Percentiles rank a stretch among this genome's conserved stretches.
These are phyloP conservation scores for Sebastiscus tertius DNA, from an alignment of 2,797 vertebrate genomes.

Conservation along the genomic window DNA sequence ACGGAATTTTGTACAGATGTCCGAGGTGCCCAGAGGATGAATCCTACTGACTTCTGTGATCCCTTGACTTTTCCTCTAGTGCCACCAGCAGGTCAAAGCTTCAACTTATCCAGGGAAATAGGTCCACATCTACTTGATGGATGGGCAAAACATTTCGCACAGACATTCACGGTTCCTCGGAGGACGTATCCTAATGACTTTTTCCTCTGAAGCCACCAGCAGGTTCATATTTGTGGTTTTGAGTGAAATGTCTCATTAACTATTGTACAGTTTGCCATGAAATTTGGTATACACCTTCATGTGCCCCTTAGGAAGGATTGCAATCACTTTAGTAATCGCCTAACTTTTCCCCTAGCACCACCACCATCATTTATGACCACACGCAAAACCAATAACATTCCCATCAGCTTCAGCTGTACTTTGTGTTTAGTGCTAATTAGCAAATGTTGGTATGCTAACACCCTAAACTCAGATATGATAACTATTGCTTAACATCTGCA, in stretches of 20 bases:
- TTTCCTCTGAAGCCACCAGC: neutral
- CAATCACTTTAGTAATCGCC: neutral
- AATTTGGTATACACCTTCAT: neutral
- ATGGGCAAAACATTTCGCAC: neutral
- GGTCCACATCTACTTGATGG: neutral
- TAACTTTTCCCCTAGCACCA: neutral
- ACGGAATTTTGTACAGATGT: conserved; percentile 1
- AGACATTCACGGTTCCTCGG: neutral
- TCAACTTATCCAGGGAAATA: neutral
- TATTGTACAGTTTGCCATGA: neutral
- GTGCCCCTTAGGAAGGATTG: neutral
- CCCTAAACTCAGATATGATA: too few species aligned
- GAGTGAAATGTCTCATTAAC: neutral
- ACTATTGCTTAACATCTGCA: neutral
- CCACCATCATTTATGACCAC: neutral
- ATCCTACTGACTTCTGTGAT: neutral
- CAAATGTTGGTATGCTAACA: neutral
- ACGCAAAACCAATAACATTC: neutral
- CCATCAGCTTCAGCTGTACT: neutral
- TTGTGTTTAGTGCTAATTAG: neutral
- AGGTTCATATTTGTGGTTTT: neutral
- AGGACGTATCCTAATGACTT: neutral
- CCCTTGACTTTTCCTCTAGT: neutral
- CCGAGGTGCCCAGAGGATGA: neutral
- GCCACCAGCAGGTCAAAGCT: neutral